Evolutionary conservation across 2,797 vertebrate genomes (phyloP).

Genomic region (Phoeniculus purpureus): DNA sequence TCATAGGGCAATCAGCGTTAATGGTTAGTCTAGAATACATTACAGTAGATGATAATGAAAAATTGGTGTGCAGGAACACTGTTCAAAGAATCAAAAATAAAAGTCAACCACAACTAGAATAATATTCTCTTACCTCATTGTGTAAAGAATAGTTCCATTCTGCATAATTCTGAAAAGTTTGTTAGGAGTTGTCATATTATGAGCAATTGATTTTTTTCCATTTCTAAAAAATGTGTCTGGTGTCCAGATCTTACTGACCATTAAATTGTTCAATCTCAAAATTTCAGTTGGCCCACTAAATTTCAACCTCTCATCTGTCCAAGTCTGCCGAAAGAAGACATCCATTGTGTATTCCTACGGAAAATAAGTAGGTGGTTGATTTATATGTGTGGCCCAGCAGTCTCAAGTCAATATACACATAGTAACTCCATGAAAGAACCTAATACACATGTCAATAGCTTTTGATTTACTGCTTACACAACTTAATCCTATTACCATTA

Average conservation of each 20-base stretch:
- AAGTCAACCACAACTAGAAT: neutral
- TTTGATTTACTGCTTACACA: conserved; percentile 21
- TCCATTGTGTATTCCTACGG: conserved; percentile 97
- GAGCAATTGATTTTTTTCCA: conserved; percentile 95
- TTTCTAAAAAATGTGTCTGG: conserved; percentile 99
- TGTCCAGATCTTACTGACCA: conserved; percentile 99
- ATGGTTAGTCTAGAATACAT: conserved; percentile 89
- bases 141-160: conserved; percentile 97
- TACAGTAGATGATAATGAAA: conserved; percentile 10
- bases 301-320: conserved; percentile 92
- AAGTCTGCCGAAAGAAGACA: conserved; percentile 97
- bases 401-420: neutral
- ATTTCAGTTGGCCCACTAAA: conserved; percentile 94
- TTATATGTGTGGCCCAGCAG: neutral
- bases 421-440: neutral
- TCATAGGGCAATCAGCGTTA: conserved; percentile 96
- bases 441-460: neutral
- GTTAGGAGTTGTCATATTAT: conserved; percentile 99
- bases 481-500: conserved; percentile 43
- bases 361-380: conserved; percentile 28
- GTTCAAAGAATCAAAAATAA: neutral
- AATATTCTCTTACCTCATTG: conserved; percentile 87
- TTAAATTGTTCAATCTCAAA: conserved; percentile 93
- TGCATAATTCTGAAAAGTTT: conserved; percentile 98
- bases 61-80: neutral